These are phyloP conservation scores for Gallinago nigripennis DNA, from an alignment of 2,797 vertebrate species.

Conservation along the genomic window DNA sequence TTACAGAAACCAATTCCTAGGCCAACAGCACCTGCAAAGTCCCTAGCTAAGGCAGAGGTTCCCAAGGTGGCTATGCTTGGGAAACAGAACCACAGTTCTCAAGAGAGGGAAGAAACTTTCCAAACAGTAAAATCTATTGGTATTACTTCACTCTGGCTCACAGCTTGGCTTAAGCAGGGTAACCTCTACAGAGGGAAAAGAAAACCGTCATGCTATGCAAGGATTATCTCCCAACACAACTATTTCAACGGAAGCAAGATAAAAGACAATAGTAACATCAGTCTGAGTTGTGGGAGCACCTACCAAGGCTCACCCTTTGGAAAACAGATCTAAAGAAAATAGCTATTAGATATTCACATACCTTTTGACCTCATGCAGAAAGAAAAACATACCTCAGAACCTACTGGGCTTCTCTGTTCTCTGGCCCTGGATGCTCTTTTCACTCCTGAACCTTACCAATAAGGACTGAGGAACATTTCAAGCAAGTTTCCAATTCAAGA, in stretches of 20 bases:
- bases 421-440: neutral
- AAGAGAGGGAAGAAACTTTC: neutral
- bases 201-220: neutral
- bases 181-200: neutral
- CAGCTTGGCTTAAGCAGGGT: neutral
- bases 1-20: neutral
- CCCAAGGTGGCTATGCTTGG: fast-evolving
- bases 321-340: neutral
- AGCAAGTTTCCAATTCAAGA: neutral
- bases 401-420: neutral
- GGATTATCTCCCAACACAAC: neutral
- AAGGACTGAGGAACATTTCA: neutral
- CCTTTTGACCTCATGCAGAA: neutral
- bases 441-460: neutral
- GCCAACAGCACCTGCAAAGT: neutral
- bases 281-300: neutral
- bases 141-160: neutral
- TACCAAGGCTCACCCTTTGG: neutral
- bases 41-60: neutral
- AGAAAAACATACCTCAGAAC: neutral
- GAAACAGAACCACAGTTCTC: neutral
- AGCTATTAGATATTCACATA: neutral
- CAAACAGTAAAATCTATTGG: neutral
- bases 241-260: neutral
- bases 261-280: neutral